Base-by-base conservation (phyloP, 2,888 invertebrate genomes). In the Sisyra nigra region DNA sequence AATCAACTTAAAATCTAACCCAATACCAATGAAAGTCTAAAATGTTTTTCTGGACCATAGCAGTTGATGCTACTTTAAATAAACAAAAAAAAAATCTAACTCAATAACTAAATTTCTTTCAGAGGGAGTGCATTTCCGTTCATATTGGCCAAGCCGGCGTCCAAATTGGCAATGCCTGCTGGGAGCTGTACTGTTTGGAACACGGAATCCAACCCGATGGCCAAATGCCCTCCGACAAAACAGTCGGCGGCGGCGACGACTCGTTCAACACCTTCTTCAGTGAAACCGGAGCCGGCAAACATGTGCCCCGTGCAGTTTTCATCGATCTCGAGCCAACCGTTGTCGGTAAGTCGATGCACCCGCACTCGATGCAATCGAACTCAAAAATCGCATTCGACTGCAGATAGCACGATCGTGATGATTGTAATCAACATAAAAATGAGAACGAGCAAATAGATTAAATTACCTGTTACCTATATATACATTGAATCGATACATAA, bases 281-380 rank as follows among this genome's bases (percentile, higher is more conserved):
- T 31, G 64, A 64, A 46, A 63, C 64, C 8, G 62, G 62, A 7
- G 55, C 59, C 10, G 64, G 65, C 7, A 66, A 77, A 52, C 76
- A 77, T 54, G 76, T 77, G 1, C 76, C 77, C 3, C 59, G 77
- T 45, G 72, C 68, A 5, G 69, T 76, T 24, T 74, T 76, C 55
- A 71, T 80, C 31, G 79, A 80, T 57, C 62, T 79, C 42, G 79
- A 79, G 57, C 79, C 78, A 30, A 77, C 77, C 36, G 79, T 74
- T 32, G 68, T 74, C 11, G 71, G 68, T 65, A 49, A 52, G 65
- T 41, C 11, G 17, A 38, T 6, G 19, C 15, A 38, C 24, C 7
- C 24, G 24, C n/a, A n/a, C n/a, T n/a, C n/a, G n/a, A n/a, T 24
- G 24, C 24, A 24, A 24, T 24, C 24, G 7, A 24, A 24, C 24